Evolutionary conservation across 2,888 invertebrate genomes (phyloP).

Genomic region (Xestia ashworthii): DNA sequence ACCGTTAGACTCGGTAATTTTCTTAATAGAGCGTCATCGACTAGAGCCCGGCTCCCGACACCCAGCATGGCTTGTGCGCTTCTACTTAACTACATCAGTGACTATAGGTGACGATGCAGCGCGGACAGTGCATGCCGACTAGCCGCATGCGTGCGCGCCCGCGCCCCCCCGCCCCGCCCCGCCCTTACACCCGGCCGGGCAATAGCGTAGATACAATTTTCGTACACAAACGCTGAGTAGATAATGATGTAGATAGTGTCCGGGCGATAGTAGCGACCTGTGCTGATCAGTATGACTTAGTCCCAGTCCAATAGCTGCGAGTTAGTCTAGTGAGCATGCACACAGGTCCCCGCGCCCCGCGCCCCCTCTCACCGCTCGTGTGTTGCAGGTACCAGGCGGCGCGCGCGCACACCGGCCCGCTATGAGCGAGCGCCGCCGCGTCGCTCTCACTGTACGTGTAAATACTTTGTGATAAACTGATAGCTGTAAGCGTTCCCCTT

Average conservation of each 20-base stretch:
- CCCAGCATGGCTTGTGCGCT: constrained; percentile 80
- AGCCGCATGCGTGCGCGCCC: constrained; percentile 50
- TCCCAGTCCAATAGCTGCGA: constrained; percentile 17
- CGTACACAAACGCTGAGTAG: not conserved
- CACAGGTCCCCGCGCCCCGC: constrained; percentile 1
- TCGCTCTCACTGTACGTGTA: constrained; percentile 66
- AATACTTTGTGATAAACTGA: constrained; percentile 64
- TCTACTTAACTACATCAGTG: constrained; percentile 39
- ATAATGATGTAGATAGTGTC: not conserved
- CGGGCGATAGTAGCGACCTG: not conserved
- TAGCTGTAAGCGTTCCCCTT: constrained; percentile 72
- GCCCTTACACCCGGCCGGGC: not conserved
- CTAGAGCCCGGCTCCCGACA: constrained; percentile 59
- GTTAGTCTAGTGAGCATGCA: constrained; percentile 49
- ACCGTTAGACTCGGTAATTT: constrained; percentile 75
- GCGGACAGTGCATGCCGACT: constrained; percentile 43
- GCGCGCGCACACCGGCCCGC: constrained; percentile 20
- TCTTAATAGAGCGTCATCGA: constrained; percentile 62
- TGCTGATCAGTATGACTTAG: constrained; percentile 2
- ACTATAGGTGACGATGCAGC: constrained; percentile 29
- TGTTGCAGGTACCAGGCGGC: constrained; percentile 52
- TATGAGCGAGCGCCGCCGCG: constrained; percentile 18
- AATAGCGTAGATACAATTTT: not conserved
- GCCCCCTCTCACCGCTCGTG: not conserved
- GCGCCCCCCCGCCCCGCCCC: constrained; percentile 17